A percentile compares a stretch with the other conserved stretches of the same genome.
These are phyloP conservation scores for Phoxinus dragarum DNA, from an alignment of 2,797 vertebrate species.

Conservation along the genomic window DNA sequence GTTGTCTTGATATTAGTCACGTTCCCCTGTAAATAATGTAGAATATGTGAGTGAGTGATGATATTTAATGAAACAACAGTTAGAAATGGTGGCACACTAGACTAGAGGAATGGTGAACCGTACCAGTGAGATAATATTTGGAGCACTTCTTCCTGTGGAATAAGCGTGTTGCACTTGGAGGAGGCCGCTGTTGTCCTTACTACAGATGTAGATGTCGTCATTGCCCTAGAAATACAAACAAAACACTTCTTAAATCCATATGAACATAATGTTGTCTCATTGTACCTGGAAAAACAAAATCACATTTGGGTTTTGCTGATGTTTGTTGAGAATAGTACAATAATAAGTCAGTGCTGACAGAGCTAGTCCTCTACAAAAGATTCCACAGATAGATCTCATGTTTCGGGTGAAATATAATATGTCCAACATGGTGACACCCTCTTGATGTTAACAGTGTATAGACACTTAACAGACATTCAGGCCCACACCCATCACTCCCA, in stretches of 20 bases:
- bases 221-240: slow-evolving; percentile 72
- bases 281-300: not conserved
- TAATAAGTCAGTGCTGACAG: not conserved
- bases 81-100: not conserved
- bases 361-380: not conserved
- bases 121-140: slow-evolving; percentile 70
- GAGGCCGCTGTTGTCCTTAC: slow-evolving; percentile 41
- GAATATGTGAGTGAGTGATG: not conserved
- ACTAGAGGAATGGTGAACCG: not conserved
- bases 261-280: not conserved
- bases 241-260: not conserved
- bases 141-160: slow-evolving; percentile 66
- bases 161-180: slow-evolving; percentile 72
- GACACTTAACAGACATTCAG: not conserved
- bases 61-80: not conserved
- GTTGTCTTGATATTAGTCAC: slow-evolving; percentile 65
- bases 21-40: slow-evolving; percentile 69
- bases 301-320: too few relatives aligned
- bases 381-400: not conserved
- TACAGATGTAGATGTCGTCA: slow-evolving; percentile 84
- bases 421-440: not conserved
- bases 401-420: not conserved
- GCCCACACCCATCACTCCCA: not conserved
- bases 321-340: not conserved
- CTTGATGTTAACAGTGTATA: not conserved